Percentiles rank a stretch among this genome's conserved stretches.
Conservation (phyloP, 2,797 vertebrate species). For the Schizothorax lantsangensis region DNA sequence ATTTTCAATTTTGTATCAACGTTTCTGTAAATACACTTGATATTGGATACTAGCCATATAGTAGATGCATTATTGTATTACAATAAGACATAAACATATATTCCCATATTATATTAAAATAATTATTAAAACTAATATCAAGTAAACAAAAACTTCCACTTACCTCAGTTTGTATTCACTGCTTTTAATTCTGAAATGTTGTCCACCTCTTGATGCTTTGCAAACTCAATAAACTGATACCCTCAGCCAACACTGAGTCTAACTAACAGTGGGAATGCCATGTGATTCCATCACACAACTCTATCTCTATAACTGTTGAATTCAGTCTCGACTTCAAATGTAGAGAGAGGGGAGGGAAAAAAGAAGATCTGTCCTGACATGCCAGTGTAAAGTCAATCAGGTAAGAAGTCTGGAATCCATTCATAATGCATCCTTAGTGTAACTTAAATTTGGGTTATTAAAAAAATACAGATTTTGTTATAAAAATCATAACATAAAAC, state of each 20-base stretch:
- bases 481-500: neutral
- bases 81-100: neutral
- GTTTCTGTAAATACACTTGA: neutral
- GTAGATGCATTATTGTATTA: neutral
- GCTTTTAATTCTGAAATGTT: neutral
- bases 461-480: neutral
- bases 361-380: neutral
- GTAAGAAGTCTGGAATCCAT: neutral
- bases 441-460: neutral
- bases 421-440: neutral
- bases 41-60: neutral
- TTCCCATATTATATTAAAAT: neutral
- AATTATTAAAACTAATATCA: neutral
- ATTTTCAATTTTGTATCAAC: neutral
- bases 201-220: neutral
- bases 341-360: neutral
- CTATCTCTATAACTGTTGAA: neutral
- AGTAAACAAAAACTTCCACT: slow-evolving; percentile 4
- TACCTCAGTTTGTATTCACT: slow-evolving; percentile 12
- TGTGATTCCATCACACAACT: neutral
- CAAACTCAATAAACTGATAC: neutral
- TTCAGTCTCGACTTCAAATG: neutral
- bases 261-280: neutral
- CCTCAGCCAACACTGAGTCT: neutral
- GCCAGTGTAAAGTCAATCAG: neutral